phyloP scores from a whole-genome alignment of 2,113 vertebrate species.

The Brachyhypopomus occidentalis region DNA sequence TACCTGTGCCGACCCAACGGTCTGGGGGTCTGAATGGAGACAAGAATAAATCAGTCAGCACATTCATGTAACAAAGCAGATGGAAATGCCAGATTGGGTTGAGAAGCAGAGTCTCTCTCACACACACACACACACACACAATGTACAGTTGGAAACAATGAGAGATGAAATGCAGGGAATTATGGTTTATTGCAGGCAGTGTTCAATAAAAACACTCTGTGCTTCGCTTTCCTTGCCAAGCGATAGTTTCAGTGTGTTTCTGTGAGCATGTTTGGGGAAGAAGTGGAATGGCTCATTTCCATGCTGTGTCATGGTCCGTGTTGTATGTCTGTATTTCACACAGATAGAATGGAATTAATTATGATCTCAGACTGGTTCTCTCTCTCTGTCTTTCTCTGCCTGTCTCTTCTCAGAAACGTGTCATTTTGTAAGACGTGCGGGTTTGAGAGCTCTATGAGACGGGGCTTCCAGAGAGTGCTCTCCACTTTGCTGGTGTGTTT shows the following conservation, averaged over 20 bases:
- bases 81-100: not conserved
- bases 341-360: not conserved
- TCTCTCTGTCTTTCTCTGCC: not conserved
- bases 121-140: slow-evolving; percentile 31
- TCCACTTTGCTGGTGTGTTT: slow-evolving; percentile 11
- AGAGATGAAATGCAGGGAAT: slow-evolving; percentile 1
- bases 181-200: slow-evolving; percentile 2
- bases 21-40: too few species aligned
- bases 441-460: not conserved
- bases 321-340: not conserved
- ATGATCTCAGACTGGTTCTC: not conserved
- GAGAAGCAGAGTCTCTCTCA: slow-evolving; percentile 7
- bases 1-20: too few species aligned
- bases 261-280: not conserved
- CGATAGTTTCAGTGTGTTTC: not conserved
- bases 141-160: not conserved
- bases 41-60: slow-evolving; percentile 1
- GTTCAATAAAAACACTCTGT: not conserved
- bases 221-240: not conserved
- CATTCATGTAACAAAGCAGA: not conserved
- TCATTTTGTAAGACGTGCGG: not conserved
- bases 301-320: not conserved
- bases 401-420: slow-evolving; percentile 32
- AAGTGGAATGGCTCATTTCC: not conserved
- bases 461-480: not conserved